Conservation (phyloP, 1,140 invertebrate genomes). For the Caenorhabditis remanei region DNA sequence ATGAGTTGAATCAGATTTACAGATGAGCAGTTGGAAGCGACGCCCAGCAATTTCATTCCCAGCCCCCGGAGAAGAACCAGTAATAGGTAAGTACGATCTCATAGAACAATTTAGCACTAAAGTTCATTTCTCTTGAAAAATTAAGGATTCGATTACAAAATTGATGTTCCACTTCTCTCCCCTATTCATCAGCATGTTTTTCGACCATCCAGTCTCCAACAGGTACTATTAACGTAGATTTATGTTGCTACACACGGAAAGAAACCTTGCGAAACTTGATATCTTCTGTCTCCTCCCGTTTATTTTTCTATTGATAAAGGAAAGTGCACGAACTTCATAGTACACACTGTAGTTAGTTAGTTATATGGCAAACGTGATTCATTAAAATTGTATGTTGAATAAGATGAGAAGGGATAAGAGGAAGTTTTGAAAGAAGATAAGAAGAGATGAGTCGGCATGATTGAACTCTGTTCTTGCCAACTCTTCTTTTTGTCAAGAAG, state of each 20-base stretch:
- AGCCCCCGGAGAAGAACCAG: conserved; percentile 46
- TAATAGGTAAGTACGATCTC: conserved; percentile 44
- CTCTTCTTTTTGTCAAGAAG: conserved; percentile 37
- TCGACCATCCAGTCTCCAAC: conserved; percentile 61
- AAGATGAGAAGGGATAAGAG: not conserved
- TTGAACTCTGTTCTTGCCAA: conserved; percentile 45
- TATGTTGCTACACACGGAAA: not conserved
- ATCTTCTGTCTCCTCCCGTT: not conserved
- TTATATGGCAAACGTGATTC: conserved; percentile 4
- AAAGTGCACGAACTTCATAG: conserved; percentile 20
- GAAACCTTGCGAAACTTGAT: not conserved
- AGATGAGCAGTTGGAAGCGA: conserved; percentile 61
- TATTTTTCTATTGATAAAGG: conserved; percentile 3
- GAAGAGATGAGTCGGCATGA: conserved; percentile 2
- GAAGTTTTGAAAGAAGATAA: not conserved
- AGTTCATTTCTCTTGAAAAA: conserved; percentile 11
- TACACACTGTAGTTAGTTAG: not conserved
- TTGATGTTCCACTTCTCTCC: conserved; percentile 60
- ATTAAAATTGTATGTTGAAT: not conserved
- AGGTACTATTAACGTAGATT: conserved; percentile 46
- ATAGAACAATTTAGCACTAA: not conserved
- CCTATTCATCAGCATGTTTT: conserved; percentile 65
- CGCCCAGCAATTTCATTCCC: conserved; percentile 61
- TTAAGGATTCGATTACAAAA: conserved; percentile 49
- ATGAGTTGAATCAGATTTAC: not conserved